Percentiles rank a stretch among this genome's conserved stretches.
phyloP scores from a whole-genome alignment of 2,888 invertebrate species.

The Hirtodrosophila duncani region DNA sequence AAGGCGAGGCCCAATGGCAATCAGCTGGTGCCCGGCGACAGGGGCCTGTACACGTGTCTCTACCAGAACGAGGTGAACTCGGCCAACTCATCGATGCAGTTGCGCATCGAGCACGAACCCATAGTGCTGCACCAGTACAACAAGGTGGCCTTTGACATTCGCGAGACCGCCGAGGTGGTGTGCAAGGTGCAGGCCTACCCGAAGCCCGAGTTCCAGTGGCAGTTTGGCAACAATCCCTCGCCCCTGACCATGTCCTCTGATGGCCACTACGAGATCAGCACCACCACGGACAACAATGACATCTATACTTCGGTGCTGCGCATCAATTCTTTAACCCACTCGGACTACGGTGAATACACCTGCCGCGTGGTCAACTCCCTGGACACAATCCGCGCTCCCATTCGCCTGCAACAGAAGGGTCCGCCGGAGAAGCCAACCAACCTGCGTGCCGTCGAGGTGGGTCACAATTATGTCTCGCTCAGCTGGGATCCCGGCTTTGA shows the following conservation, averaged over 20 bases:
- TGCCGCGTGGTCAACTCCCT: slow-evolving; percentile 91
- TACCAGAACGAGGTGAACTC: slow-evolving; percentile 94
- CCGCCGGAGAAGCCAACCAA: slow-evolving; percentile 90
- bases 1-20: slow-evolving; percentile 87
- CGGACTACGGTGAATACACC: slow-evolving; percentile 94
- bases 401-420: slow-evolving; percentile 90
- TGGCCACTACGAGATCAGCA: slow-evolving; percentile 91
- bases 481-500: slow-evolving; percentile 94
- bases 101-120: slow-evolving; percentile 94
- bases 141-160: slow-evolving; percentile 91
- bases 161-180: slow-evolving; percentile 90
- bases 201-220: slow-evolving; percentile 95
- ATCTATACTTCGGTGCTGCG: slow-evolving; percentile 88
- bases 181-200: slow-evolving; percentile 95
- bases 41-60: slow-evolving; percentile 91
- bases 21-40: slow-evolving; percentile 88
- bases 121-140: slow-evolving; percentile 90
- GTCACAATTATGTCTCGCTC: slow-evolving; percentile 88
- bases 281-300: slow-evolving; percentile 89
- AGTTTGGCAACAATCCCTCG: slow-evolving; percentile 86
- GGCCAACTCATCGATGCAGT: slow-evolving; percentile 92
- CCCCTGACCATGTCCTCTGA: slow-evolving; percentile 88
- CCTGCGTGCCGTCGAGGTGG: slow-evolving; percentile 85
- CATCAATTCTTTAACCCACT: slow-evolving; percentile 86
- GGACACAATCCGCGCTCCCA: slow-evolving; percentile 87